A percentile compares a stretch with the other conserved stretches of the same genome.
Conservation (phyloP, 2,113 vertebrate species). For the Athene noctua region DNA sequence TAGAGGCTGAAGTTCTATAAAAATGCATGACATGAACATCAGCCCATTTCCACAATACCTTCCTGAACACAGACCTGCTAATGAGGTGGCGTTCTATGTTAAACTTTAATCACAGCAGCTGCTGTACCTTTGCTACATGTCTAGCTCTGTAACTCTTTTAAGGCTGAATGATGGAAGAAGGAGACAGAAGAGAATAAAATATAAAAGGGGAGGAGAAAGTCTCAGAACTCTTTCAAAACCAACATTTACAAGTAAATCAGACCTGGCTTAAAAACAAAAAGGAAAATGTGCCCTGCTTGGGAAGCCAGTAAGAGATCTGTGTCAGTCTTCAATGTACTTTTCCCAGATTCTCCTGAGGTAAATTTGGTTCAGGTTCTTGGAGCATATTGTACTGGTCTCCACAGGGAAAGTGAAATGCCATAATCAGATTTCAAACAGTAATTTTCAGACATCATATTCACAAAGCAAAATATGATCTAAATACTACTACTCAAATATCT, state of each 20-base stretch:
- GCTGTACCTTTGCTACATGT: background rate
- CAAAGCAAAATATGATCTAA: background rate
- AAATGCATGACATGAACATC: background rate
- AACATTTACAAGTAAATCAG: background rate
- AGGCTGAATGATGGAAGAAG: background rate
- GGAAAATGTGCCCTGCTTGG: background rate
- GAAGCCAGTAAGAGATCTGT: background rate
- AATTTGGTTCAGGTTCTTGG: background rate
- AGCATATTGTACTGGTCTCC: background rate
- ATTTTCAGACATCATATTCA: background rate
- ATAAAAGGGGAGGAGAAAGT: background rate
- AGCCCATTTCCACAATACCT: background rate
- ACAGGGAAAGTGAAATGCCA: background rate
- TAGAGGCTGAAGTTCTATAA: background rate
- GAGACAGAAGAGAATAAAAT: background rate
- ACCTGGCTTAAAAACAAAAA: background rate
- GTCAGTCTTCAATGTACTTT: background rate
- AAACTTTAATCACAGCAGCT: background rate
- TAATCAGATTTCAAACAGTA: background rate
- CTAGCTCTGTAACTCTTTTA: background rate
- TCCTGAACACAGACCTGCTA: background rate
- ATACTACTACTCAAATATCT: background rate
- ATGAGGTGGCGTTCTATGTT: background rate
- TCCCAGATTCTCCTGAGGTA: background rate
- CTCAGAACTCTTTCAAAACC: background rate